Base-by-base conservation (phyloP, 1,140 invertebrate genomes). In the Penaeus japonicus region DNA sequence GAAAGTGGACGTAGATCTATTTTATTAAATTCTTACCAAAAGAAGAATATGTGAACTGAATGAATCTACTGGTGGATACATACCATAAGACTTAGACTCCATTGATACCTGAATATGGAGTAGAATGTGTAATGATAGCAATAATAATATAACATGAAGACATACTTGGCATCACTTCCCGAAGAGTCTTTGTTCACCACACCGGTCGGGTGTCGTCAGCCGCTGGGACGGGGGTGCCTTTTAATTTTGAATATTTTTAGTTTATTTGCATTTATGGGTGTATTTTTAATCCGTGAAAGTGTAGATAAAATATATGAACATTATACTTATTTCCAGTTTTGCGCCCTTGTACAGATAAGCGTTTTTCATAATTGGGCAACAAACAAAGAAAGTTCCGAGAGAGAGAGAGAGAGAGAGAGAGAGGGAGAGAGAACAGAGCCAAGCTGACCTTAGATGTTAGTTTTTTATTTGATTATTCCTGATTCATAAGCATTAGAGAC, bases 131-230 rank as follows among this genome's bases (percentile, higher is more conserved):
- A 22, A 18, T 62, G 57, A 22, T 10, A 62, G 32, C 32, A 62
- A 22, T 62, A 83, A 30, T 18, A 18, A 7, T 7, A n/a, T 12
- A 35, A 83, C 62, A 83, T 83, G 22, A 35, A 35, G 54, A 47
- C 47, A 7, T 57, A 35, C 24, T 32, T 35, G 27, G 57, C 27
- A 62, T n/a, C 55, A 59, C 24, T 3, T 35, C 62, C 70, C 70
- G 54, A 35, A 57, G 24, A 32, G 81, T 83, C 81, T 83, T 83
- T 83, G 81, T 83, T 83, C 81, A 83, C 57, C 55, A n/a, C 57
- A 57, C 22, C n/a, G 81, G 81, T 22, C n/a, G 81, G 55, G 57
- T 83, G 70, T 73, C 35, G 18, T 30, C 27, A 73, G 70, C 70
- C 70, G 70, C 70, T 32, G 70, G 70, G 27, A 30, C 35, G n/a